A percentile compares a stretch with the other conserved stretches of the same genome.
phyloP scores from a whole-genome alignment of 2,797 vertebrate genomes.

The Coreius guichenoti region DNA sequence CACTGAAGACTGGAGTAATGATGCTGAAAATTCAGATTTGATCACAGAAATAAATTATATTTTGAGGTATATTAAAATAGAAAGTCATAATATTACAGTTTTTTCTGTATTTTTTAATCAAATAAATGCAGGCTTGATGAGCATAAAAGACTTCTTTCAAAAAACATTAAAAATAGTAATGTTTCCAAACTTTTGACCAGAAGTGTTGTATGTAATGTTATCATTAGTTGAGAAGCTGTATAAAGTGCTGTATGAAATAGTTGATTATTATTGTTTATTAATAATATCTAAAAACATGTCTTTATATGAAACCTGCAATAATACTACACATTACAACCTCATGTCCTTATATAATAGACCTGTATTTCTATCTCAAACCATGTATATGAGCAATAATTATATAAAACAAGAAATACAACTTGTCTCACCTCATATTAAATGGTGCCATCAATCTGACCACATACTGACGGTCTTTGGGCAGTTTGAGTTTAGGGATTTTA shows the following conservation, averaged over 20 bases:
- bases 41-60: no score
- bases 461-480: conserved; percentile 94
- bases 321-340: background rate
- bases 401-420: background rate
- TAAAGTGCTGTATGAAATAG: no score
- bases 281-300: background rate
- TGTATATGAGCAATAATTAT: background rate
- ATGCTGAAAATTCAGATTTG: no score
- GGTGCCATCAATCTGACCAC: conserved; percentile 94
- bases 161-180: no score
- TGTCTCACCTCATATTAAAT: conserved; percentile 92
- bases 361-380: background rate
- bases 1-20: no score
- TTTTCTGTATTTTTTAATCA: no score
- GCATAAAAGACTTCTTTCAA: no score
- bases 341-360: background rate
- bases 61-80: no score
- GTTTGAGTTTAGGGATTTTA: conserved; percentile 95
- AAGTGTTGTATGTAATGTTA: background rate
- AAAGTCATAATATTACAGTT: no score
- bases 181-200: no score
- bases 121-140: no score
- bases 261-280: background rate
- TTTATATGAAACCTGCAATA: background rate
- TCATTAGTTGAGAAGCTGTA: background rate